Percentiles rank a stretch among this genome's conserved stretches.
Evolutionary conservation across 2,888 invertebrate genomes (phyloP).

Genomic region (Caenorhabditis sinica): DNA sequence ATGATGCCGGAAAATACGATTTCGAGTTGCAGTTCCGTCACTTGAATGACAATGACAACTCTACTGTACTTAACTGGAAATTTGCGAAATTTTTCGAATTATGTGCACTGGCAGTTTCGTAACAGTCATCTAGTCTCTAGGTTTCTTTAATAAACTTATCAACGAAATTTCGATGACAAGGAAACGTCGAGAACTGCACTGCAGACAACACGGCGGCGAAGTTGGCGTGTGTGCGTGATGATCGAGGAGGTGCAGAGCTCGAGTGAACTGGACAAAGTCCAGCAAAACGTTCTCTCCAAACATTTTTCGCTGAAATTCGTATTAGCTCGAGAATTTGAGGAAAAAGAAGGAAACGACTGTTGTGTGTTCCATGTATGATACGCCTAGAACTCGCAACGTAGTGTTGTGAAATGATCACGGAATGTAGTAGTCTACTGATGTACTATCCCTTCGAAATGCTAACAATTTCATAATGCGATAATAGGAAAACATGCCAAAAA

Average conservation of each 20-base stretch:
- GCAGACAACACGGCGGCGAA: constrained; percentile 49
- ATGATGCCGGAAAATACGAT: constrained; percentile 19
- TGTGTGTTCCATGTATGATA: constrained; percentile 37
- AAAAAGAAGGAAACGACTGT: neutral
- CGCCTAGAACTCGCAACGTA: constrained; percentile 22
- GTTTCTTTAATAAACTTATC: constrained; percentile 43
- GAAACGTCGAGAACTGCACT: constrained; percentile 24
- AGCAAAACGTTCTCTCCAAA: neutral
- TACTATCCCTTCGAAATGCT: constrained; percentile 19
- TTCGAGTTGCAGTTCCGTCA: constrained; percentile 14
- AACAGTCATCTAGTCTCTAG: constrained; percentile 7
- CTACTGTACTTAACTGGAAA: constrained; percentile 5
- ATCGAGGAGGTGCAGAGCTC: constrained; percentile 23
- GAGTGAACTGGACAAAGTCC: constrained; percentile 51
- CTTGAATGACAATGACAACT: constrained; percentile 28
- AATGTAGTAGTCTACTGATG: constrained; percentile 3
- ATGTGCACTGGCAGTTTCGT: constrained; percentile 14
- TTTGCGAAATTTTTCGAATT: constrained; percentile 36
- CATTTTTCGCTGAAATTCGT: constrained; percentile 33
- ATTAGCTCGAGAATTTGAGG: constrained; percentile 8
- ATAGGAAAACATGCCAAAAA: constrained; percentile 36
- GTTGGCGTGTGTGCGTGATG: constrained; percentile 47
- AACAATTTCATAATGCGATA: constrained; percentile 52
- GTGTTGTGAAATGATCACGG: constrained; percentile 44
- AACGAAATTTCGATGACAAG: constrained; percentile 9